phyloP scores from a whole-genome alignment of 2,113 vertebrate species.

The Sapajus apella region DNA sequence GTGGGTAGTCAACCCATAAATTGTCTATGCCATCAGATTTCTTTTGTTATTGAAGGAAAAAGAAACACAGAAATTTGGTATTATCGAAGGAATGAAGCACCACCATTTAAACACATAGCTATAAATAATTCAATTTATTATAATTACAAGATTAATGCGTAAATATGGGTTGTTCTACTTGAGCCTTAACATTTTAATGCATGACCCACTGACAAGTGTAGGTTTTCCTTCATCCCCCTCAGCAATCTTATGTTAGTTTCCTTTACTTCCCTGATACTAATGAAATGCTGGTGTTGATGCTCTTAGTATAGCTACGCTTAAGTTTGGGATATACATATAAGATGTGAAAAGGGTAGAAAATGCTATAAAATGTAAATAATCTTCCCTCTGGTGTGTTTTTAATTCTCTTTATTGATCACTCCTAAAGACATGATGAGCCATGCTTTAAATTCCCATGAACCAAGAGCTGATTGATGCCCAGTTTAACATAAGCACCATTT shows the following conservation, averaged over 20 bases:
- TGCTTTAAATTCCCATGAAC: not conserved
- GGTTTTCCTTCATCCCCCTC: not conserved
- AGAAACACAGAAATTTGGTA: conserved; percentile 41
- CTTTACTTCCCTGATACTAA: not conserved
- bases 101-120: conserved; percentile 23
- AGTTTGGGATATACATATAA: not conserved
- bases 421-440: not conserved
- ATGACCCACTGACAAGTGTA: not conserved
- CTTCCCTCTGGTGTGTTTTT: not conserved
- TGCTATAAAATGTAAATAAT: not conserved
- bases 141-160: not conserved
- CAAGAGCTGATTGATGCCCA: not conserved
- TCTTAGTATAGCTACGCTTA: not conserved
- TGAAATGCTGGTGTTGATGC: not conserved
- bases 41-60: conserved; percentile 53
- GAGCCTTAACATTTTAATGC: not conserved
- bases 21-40: conserved; percentile 58
- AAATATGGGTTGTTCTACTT: not conserved
- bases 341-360: not conserved
- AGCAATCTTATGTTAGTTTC: conserved; percentile 3
- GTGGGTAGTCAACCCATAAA: conserved; percentile 69
- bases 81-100: conserved; percentile 46
- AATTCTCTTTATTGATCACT: not conserved
- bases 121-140: not conserved
- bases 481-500: conserved; percentile 52